phyloP scores from a whole-genome alignment of 1,140 invertebrate genomes.

The Ganaspis sp. region DNA sequence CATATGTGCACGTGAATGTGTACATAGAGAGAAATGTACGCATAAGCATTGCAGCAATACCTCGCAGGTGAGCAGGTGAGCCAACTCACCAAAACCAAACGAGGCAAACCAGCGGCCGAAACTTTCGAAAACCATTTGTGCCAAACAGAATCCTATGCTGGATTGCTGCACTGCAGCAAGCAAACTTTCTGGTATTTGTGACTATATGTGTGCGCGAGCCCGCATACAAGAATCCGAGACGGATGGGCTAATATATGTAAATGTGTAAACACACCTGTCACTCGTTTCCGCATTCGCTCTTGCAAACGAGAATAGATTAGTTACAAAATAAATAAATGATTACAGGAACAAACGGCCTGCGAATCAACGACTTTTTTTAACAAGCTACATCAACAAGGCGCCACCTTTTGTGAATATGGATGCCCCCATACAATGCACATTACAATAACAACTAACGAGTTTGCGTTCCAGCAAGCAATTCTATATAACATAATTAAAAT shows the following conservation, averaged over 20 bases:
- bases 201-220: conserved; percentile 33
- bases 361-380: not conserved
- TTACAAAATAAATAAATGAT: conserved; percentile 32
- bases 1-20: not conserved
- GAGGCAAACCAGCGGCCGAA: conserved; percentile 48
- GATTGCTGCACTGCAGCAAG: conserved; percentile 52
- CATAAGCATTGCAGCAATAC: conserved; percentile 64
- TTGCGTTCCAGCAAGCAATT: not conserved
- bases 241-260: conserved; percentile 55
- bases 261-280: conserved; percentile 55
- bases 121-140: conserved; percentile 56
- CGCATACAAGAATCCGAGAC: conserved; percentile 54
- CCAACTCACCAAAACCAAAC: conserved; percentile 42
- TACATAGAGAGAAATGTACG: conserved; percentile 33
- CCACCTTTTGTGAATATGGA: not conserved
- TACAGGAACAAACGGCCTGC: not conserved
- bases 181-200: conserved; percentile 46
- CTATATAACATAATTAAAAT: not conserved
- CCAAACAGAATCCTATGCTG: conserved; percentile 39
- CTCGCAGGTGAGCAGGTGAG: conserved; percentile 44
- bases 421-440: not conserved
- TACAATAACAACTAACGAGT: not conserved
- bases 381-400: not conserved
- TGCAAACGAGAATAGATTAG: conserved; percentile 53
- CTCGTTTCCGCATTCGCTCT: conserved; percentile 50